phyloP scores from a whole-genome alignment of 2,113 vertebrate species.

The Oplegnathus fasciatus region DNA sequence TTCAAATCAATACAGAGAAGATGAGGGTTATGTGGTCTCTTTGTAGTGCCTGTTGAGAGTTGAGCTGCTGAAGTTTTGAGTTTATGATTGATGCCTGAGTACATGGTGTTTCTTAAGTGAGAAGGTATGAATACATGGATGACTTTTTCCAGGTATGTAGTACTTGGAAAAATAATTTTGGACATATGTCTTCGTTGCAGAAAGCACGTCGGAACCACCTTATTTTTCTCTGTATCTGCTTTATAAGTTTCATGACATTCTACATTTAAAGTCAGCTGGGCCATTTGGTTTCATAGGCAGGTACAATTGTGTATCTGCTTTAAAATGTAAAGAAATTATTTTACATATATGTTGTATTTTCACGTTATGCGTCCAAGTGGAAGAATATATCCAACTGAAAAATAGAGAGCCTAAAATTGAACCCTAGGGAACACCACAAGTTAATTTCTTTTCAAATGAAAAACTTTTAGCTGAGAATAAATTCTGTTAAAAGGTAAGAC shows the following conservation, averaged over 20 bases:
- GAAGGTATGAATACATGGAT: background rate
- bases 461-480: background rate
- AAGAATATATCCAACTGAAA: background rate
- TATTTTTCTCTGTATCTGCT: background rate
- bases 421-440: background rate
- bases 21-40: slow-evolving; percentile 36
- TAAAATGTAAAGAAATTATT: background rate
- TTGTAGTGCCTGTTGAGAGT: slow-evolving; percentile 19
- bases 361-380: background rate
- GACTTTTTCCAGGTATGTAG: background rate
- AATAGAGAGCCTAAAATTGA: background rate
- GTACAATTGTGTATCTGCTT: background rate
- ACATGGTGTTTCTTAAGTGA: background rate
- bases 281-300: background rate
- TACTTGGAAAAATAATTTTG: background rate
- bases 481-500: background rate
- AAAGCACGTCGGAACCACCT: background rate
- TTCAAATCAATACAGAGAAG: slow-evolving; percentile 45
- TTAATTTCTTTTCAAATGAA: background rate
- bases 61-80: slow-evolving; percentile 9
- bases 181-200: background rate
- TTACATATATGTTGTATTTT: background rate
- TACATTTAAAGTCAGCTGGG: background rate
- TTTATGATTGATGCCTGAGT: slow-evolving; percentile 11
- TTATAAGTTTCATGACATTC: background rate